Base-by-base conservation (phyloP, 1,140 invertebrate genomes). In the Charaxes varanes region DNA sequence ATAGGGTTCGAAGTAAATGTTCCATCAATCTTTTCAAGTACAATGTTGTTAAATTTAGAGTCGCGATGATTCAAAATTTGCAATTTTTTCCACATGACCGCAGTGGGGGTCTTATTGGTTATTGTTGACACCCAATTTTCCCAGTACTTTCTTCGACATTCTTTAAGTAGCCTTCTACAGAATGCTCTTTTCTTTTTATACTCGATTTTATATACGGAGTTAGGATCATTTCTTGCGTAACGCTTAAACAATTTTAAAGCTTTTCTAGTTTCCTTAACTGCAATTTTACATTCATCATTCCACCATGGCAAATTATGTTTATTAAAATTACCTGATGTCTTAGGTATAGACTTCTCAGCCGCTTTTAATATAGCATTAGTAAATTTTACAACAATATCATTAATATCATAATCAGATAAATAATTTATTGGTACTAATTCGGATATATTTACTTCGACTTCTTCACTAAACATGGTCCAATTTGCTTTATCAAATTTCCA, bases 241-340 rank as follows among this genome's bases (percentile, higher is more conserved):
- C 42, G 46, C 43, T 59, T 67, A 24, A 52, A 68, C 18, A 41
- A 36, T 26, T 55, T 53, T 12, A 61, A 35, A 4, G 65, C 53
- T n/a, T 55, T 50, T 52, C 62, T 73, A 5, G 42, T 33, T 34
- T 56, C 28, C 51, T 58, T 64, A 1, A 53, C n/a, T 17, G 56
- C 53, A 10, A 26, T 36, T 33, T 49, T 19, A 37, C 69, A 74
- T 14, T 67, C 45, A 18, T 51, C 24, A 19, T 65, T 71, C 60
- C 56, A 73, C 62, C 71, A 76, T 2, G 64, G 61, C 6, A 55
- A 37, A 35, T 36, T 49, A 17, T 57, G 53, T 41, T 55, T 51
- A 18, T 7, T 36, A 35, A 41, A 44, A 6, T 3, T 33, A 10
- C 41, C 52, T 12, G 40, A 36, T 8, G 46, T 44, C 48, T 52